Conservation (phyloP, 2,113 vertebrate species). For the Ctenomys sociabilis region DNA sequence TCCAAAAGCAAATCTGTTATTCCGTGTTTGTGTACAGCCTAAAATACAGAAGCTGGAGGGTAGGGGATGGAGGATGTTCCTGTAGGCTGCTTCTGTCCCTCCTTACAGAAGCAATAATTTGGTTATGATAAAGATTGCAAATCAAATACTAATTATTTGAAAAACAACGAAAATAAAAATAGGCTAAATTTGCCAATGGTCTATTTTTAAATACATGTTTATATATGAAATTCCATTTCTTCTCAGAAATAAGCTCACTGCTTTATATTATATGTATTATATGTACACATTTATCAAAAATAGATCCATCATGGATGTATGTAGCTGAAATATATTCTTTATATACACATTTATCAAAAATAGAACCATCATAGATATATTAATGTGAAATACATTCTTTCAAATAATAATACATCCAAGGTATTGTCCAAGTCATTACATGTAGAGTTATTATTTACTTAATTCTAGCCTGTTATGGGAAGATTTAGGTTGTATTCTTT, state of each 20-base stretch:
- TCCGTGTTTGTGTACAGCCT: neutral
- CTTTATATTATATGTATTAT: neutral
- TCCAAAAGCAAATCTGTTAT: neutral
- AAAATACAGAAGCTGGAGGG: neutral
- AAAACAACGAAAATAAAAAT: constrained; percentile 1
- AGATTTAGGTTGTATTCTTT: neutral
- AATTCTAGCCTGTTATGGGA: neutral
- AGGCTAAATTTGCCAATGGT: neutral
- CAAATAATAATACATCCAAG: neutral
- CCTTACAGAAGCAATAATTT: constrained; percentile 82
- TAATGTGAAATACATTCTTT: constrained; percentile 6
- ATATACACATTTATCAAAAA: neutral
- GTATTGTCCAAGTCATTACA: neutral
- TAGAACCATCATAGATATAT: neutral
- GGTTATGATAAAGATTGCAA: constrained; percentile 81
- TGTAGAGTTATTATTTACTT: neutral
- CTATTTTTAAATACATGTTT: neutral
- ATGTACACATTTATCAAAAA: neutral
- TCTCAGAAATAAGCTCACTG: neutral
- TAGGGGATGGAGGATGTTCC: neutral
- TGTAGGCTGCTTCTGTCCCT: constrained; percentile 65
- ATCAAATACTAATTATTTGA: constrained; percentile 79
- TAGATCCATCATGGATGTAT: neutral
- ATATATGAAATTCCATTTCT: neutral
- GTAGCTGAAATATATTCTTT: neutral